phyloP scores from a whole-genome alignment of 2,113 vertebrate genomes.

The Grammomys surdaster region DNA sequence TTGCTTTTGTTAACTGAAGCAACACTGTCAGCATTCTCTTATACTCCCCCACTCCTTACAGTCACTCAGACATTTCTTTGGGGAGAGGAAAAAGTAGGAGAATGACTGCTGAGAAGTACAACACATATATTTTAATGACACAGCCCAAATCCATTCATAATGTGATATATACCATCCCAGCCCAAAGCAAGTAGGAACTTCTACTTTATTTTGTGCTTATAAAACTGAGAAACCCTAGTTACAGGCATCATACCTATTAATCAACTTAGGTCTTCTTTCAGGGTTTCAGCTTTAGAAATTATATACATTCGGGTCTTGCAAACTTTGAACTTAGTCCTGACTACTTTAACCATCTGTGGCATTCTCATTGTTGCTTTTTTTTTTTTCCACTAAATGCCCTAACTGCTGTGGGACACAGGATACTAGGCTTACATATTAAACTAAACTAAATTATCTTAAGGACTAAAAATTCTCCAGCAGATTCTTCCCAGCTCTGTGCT shows the following conservation, averaged over 20 bases:
- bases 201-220: neutral
- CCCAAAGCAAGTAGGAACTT: accelerated
- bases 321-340: neutral
- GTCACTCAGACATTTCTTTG: neutral
- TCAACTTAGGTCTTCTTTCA: neutral
- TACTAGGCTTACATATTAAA: neutral
- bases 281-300: neutral
- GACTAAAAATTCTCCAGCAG: neutral
- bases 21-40: neutral
- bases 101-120: no score
- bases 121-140: neutral
- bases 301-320: neutral
- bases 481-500: neutral
- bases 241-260: neutral
- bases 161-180: no score
- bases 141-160: neutral
- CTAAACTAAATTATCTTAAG: neutral
- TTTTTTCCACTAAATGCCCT: neutral
- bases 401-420: neutral
- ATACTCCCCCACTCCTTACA: neutral
- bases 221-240: neutral
- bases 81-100: neutral
- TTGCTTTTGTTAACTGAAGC: neutral
- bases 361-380: neutral
- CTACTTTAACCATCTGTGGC: neutral